Percentiles rank a stretch among this genome's conserved stretches.
Evolutionary conservation across 2,113 vertebrate genomes (phyloP).

Genomic region (Tauraco erythrolophus): DNA sequence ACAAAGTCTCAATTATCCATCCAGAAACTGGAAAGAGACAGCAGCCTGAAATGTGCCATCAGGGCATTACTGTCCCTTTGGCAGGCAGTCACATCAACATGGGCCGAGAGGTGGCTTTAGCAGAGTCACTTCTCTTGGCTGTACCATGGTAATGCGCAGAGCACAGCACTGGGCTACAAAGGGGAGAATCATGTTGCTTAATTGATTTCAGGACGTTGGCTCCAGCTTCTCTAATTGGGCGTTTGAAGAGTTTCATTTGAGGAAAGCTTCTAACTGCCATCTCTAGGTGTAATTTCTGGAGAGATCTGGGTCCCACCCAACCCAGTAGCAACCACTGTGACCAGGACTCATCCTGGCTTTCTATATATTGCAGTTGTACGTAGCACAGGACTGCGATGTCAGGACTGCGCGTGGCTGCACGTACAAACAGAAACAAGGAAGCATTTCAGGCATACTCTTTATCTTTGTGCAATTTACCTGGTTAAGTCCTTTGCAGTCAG

Average conservation of each 20-base stretch:
- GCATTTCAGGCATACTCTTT: background rate
- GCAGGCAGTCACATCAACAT: background rate
- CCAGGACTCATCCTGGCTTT: background rate
- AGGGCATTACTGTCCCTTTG: background rate
- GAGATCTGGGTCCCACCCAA: background rate
- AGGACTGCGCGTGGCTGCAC: rapidly evolving
- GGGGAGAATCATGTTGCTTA: background rate
- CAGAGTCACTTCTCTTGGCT: background rate
- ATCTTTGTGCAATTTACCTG: background rate
- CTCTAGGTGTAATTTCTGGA: background rate
- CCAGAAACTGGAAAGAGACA: background rate
- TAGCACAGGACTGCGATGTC: background rate
- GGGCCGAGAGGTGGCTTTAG: background rate
- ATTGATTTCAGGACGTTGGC: background rate
- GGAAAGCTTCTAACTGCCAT: background rate
- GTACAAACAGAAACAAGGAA: background rate
- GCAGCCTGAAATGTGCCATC: background rate
- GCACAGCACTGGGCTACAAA: background rate
- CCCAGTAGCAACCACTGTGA: background rate
- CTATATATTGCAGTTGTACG: background rate
- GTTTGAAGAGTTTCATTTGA: background rate
- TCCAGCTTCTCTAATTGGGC: background rate
- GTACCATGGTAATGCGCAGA: rapidly evolving
- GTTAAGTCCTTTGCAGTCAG: background rate
- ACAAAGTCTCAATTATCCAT: background rate